Evolutionary conservation across 2,113 vertebrate genomes (phyloP), one percentile per base, ranked within the genome.

Genomic region (Cochlearius cochlearius): DNA sequence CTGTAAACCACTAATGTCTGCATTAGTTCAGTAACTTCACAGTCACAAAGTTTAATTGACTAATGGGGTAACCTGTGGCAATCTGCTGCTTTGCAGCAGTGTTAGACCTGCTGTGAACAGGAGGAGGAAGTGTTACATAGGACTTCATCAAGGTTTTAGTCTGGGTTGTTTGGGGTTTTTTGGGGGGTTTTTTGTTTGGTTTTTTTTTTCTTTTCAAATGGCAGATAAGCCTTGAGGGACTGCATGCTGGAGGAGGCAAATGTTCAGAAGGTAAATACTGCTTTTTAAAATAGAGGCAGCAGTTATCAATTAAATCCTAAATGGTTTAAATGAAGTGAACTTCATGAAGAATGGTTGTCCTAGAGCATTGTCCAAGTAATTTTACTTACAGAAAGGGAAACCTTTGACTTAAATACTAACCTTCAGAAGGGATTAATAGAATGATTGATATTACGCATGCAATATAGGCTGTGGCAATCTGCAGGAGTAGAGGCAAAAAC

Each of bases 1-100:
- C 91, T 87, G 66, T 90, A 97, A 95, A 96, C 92, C 96, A 76
- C 92, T 91, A 80, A 93, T 77, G 88, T 86, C 91, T 96, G 91
- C 66, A 50, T 72, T 80, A 75, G 82, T 89, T 91, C 73, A 94
- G 77, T 64, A 95, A 94, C 73, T 96, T 94, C 82, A 39, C 36
- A 87, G 83, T 94, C 73, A 59, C 86, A 76, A 75, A 79, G 53
- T 82, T 95, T 94, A 64, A 92, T 73, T 92, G 91, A 79, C 66
- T 91, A 79, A 87, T 78, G 62, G 91, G 53, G 59, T 87, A 78
- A 97, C 92, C 86, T 94, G 92, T 96, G 94, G 97, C 94, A 89
- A n/a, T 85, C 20, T n/a, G 52, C 69, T 91, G 9, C 39, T 88
- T 26, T 52, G 72, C 52, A 53, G 55, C 45, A 19, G 34, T 3